Conservation (phyloP, 2,888 invertebrate genomes). For the Rosalia funebris region DNA sequence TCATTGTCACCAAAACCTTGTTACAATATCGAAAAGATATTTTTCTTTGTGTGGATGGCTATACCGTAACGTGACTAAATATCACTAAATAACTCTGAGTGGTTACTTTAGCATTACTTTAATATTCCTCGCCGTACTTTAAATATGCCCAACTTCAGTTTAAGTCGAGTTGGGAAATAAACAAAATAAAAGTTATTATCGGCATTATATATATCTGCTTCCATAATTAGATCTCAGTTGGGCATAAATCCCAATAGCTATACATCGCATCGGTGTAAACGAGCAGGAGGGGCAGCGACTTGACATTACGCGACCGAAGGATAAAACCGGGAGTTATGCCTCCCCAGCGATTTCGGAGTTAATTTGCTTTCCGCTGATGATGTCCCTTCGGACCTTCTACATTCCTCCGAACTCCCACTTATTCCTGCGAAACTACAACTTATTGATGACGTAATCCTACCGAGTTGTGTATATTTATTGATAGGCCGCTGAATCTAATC, state of each 20-base stretch:
- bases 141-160: too few species aligned
- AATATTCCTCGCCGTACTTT: too few species aligned
- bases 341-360: constrained; percentile 59
- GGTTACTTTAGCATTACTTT: too few species aligned
- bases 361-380: constrained; percentile 63
- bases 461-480: constrained; percentile 25
- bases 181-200: not conserved
- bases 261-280: constrained; percentile 48
- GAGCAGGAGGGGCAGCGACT: constrained; percentile 49
- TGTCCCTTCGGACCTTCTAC: constrained; percentile 57
- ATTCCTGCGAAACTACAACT: constrained; percentile 34
- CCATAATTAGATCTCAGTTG: constrained; percentile 50
- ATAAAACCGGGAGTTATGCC: constrained; percentile 62
- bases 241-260: constrained; percentile 48
- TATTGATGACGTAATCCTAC: constrained; percentile 27
- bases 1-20: too few species aligned
- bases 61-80: too few species aligned
- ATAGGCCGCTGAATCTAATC: constrained; percentile 20
- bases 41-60: too few species aligned
- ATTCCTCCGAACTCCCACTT: constrained; percentile 45
- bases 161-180: not conserved
- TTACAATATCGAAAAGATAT: too few species aligned
- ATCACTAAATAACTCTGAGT: too few species aligned
- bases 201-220: constrained; percentile 39
- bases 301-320: constrained; percentile 60